Conservation (phyloP, 2,113 vertebrate genomes). For the Ciconia boyciana region DNA sequence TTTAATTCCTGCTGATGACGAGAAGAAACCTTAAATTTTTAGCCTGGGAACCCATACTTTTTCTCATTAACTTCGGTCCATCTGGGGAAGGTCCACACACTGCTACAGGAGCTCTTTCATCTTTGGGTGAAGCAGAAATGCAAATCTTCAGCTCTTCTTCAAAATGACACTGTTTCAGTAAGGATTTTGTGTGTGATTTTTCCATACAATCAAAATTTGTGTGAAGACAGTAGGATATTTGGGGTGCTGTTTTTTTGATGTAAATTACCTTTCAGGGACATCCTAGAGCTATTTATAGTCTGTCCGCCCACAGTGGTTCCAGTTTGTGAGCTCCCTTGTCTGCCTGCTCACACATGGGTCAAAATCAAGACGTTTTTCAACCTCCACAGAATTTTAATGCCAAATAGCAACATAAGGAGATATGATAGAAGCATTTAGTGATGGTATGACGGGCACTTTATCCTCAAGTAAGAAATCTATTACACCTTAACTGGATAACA, state of each 20-base stretch:
- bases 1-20: not conserved
- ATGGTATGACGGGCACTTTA: fast-evolving
- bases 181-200: not conserved
- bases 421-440: not conserved
- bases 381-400: not conserved
- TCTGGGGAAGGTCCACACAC: not conserved
- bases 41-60: not conserved
- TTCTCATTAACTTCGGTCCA: not conserved
- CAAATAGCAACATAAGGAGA: not conserved
- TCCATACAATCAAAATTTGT: not conserved
- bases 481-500: not conserved
- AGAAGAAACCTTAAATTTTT: not conserved
- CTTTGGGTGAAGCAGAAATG: not conserved
- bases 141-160: not conserved
- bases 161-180: not conserved
- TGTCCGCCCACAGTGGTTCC: not conserved
- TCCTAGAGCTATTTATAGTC: not conserved
- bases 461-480: not conserved
- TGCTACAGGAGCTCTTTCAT: not conserved
- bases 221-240: not conserved
- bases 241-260: not conserved
- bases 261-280: not conserved
- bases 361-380: not conserved
- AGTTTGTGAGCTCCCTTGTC: not conserved
- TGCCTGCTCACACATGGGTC: not conserved